These are phyloP conservation scores for Vesta saturnalis DNA, from an alignment of 2,888 invertebrate species.

Conservation along the genomic window DNA sequence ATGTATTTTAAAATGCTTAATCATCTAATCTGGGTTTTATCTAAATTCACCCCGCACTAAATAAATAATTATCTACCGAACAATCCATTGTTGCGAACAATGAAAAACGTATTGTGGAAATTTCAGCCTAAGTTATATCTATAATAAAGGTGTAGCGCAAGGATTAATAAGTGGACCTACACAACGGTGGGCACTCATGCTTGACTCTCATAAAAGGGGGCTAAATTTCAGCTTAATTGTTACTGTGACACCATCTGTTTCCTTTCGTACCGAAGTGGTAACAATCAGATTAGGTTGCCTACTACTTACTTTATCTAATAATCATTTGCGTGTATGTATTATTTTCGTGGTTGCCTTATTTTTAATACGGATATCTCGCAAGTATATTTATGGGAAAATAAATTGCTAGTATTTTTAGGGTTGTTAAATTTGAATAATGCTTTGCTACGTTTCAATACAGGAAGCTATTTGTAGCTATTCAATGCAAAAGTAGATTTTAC, in stretches of 20 bases:
- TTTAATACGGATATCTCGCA: constrained; percentile 1
- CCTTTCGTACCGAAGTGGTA: constrained; percentile 54
- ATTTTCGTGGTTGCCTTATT: constrained; percentile 14
- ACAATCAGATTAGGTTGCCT: constrained; percentile 48
- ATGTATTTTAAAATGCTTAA: constrained; percentile 40
- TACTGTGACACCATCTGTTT: constrained; percentile 64
- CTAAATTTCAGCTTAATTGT: constrained; percentile 64
- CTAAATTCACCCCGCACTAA: constrained; percentile 45
- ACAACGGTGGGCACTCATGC: constrained; percentile 57
- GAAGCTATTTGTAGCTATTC: too few species aligned
- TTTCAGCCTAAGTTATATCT: constrained; percentile 28
- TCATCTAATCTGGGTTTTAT: constrained; percentile 45
- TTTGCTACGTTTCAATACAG: neutral
- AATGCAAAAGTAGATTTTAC: too few species aligned
- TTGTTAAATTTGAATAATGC: neutral
- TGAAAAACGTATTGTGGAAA: constrained; percentile 24
- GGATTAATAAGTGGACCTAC: constrained; percentile 30
- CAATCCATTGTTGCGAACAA: constrained; percentile 46
- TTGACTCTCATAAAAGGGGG: constrained; percentile 61
- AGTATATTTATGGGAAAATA: constrained; percentile 13
- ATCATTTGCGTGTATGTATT: constrained; percentile 32
- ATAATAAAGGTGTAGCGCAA: constrained; percentile 31
- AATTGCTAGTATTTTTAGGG: neutral
- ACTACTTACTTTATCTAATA: constrained; percentile 38
- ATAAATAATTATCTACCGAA: constrained; percentile 50